These are phyloP conservation scores for Anolis apletophallus DNA, from an alignment of 2,797 vertebrate genomes.

Conservation along the genomic window DNA sequence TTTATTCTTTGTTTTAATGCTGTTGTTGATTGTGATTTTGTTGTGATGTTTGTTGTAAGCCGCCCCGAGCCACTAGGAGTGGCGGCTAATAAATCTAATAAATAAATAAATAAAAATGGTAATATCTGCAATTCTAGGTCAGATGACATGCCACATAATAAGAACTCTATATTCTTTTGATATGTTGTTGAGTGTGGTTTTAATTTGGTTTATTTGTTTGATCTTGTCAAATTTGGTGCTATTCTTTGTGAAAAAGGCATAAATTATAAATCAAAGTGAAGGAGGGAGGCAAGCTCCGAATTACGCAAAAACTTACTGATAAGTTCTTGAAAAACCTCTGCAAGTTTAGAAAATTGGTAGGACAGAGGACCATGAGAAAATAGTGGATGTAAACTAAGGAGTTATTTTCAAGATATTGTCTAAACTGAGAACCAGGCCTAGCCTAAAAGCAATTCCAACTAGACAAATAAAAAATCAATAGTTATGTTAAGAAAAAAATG, in stretches of 20 bases:
- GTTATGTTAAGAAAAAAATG: neutral
- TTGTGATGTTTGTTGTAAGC: too few species aligned
- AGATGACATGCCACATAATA: neutral
- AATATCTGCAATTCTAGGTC: neutral
- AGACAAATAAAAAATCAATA: neutral
- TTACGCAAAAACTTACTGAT: too few species aligned
- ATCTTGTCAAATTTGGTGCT: neutral
- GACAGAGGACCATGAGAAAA: neutral
- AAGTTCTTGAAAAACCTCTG: neutral
- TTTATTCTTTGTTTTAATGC: too few species aligned
- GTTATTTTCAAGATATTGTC: neutral
- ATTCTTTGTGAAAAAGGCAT: neutral
- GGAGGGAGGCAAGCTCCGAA: neutral
- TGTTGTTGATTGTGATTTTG: too few species aligned
- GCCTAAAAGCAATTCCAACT: neutral
- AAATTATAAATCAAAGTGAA: neutral
- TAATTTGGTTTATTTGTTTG: neutral
- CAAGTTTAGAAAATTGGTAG: neutral
- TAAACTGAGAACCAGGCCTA: neutral
- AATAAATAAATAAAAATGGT: too few species aligned
- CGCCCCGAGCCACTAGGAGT: too few species aligned
- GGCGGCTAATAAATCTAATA: too few species aligned
- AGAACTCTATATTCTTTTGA: neutral
- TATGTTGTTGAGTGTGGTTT: neutral
- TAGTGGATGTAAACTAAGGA: neutral